Evolutionary conservation across 2,888 invertebrate genomes (phyloP).

Genomic region (Andrena fulva): DNA sequence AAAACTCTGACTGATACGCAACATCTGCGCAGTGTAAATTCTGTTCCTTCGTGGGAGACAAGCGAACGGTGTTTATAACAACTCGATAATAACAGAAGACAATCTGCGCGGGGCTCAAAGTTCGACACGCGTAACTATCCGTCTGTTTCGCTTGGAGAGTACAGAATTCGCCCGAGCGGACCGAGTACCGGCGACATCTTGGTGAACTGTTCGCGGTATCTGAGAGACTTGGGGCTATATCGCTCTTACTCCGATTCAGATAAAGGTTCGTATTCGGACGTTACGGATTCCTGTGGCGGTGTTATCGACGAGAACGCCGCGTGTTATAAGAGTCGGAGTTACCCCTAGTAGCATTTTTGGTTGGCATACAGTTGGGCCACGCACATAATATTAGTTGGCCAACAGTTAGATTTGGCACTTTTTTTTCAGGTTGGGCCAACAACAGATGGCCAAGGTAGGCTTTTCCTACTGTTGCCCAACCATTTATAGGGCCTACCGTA

Average conservation of each 20-base stretch:
- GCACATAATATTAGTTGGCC: no score
- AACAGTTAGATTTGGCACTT: no score
- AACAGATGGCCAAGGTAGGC: no score
- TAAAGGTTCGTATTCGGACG: constrained; percentile 13
- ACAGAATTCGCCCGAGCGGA: not conserved
- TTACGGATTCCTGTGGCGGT: not conserved
- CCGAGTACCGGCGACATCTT: not conserved
- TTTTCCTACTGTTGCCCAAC: no score
- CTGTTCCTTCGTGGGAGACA: constrained; percentile 27
- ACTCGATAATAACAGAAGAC: constrained; percentile 39
- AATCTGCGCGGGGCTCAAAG: constrained; percentile 26
- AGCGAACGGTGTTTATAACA: constrained; percentile 23
- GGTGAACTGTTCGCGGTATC: not conserved
- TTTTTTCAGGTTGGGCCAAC: no score
- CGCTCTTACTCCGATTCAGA: not conserved
- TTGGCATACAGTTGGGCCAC: no score
- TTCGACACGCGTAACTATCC: constrained; percentile 20
- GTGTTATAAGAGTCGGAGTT: not conserved
- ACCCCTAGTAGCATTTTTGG: no score
- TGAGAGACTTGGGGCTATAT: not conserved
- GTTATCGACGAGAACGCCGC: not conserved
- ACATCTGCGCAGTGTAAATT: constrained; percentile 47
- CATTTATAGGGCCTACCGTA: no score
- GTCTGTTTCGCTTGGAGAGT: constrained; percentile 5
- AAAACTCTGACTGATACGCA: constrained; percentile 57